Percentiles rank a stretch among this genome's conserved stretches.
Evolutionary conservation across 2,797 vertebrate species (phyloP).

Genomic region (Crenichthys baileyi): DNA sequence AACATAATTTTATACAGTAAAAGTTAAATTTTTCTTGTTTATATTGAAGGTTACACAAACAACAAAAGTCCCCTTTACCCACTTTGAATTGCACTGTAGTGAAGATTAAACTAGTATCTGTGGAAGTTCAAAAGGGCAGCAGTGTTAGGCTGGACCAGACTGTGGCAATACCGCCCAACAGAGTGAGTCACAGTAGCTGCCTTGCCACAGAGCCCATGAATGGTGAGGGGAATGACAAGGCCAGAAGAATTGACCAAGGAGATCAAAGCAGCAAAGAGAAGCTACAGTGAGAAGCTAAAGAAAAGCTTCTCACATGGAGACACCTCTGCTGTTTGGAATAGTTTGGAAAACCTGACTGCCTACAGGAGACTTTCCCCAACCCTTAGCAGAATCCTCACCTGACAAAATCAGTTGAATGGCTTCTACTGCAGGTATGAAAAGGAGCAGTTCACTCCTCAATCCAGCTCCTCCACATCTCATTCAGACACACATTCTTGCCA

Average conservation of each 20-base stretch:
- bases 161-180: conserved; percentile 6
- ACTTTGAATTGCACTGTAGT: neutral
- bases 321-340: too few relatives aligned
- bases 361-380: too few relatives aligned
- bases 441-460: too few relatives aligned
- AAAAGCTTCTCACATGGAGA: too few relatives aligned
- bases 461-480: too few relatives aligned
- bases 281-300: too few relatives aligned
- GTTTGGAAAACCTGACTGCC: too few relatives aligned
- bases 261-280: too few relatives aligned
- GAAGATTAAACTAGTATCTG: neutral
- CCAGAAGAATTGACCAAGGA: conserved; percentile 12
- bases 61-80: neutral
- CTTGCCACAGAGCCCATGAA: conserved; percentile 31
- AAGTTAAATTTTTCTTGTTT: neutral
- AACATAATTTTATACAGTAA: neutral
- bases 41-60: neutral
- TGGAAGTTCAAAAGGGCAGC: neutral
- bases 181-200: conserved; percentile 18
- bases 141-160: conserved; percentile 9
- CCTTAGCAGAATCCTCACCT: too few relatives aligned
- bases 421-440: too few relatives aligned
- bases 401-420: too few relatives aligned
- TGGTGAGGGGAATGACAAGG: conserved; percentile 17
- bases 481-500: too few relatives aligned